Percentiles rank a stretch among this genome's conserved stretches.
phyloP scores from a whole-genome alignment of 2,797 vertebrate species.

The Oophaga sylvatica region DNA sequence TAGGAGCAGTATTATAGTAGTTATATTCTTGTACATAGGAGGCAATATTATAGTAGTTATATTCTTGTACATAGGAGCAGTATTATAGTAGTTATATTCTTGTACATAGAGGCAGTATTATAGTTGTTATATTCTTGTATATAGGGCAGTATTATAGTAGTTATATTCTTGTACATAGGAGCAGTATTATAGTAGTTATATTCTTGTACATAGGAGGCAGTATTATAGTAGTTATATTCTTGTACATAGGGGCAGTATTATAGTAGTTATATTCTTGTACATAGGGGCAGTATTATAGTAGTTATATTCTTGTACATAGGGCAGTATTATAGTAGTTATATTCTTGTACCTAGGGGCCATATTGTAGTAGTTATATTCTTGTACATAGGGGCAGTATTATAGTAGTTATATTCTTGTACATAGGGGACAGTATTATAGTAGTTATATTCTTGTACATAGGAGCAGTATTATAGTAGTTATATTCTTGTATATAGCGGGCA shows the following conservation, averaged over 20 bases:
- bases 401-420: too few species aligned
- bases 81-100: neutral
- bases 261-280: conserved; percentile 14
- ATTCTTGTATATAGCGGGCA: conserved; percentile 5
- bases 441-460: conserved; percentile 12
- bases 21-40: conserved; percentile 10
- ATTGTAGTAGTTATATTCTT: conserved; percentile 11
- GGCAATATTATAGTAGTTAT: conserved; percentile 11
- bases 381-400: neutral
- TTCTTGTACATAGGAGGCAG: conserved; percentile 6
- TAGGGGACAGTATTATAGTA: conserved; percentile 1
- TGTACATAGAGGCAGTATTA: too few species aligned
- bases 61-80: conserved; percentile 1
- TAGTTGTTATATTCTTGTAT: too few species aligned
- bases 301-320: conserved; percentile 2
- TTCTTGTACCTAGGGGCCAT: neutral
- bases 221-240: conserved; percentile 20
- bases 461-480: conserved; percentile 6
- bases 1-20: neutral
- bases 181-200: conserved; percentile 9
- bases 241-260: neutral
- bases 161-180: conserved; percentile 9
- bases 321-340: neutral
- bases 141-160: conserved; percentile 6
- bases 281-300: conserved; percentile 10